Base-by-base conservation (phyloP, 2,113 vertebrate species). In the Limanda limanda region DNA sequence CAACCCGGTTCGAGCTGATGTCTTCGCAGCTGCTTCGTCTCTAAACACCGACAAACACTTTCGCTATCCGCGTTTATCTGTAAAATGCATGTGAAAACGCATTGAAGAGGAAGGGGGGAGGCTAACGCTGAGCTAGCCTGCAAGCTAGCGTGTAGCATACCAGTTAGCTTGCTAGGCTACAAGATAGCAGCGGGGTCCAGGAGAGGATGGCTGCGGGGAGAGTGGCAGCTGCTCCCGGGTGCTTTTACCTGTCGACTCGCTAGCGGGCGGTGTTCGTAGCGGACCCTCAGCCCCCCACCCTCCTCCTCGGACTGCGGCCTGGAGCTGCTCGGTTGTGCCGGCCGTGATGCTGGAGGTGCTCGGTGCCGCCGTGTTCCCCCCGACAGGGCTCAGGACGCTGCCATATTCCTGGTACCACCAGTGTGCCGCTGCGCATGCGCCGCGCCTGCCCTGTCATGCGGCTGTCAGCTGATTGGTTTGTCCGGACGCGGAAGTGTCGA, bases 381-480 rank as follows among this genome's bases (percentile, higher is more conserved):
- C 82, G 57, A 81, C 86, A 74, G 78, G 66, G 76, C 81, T 93
- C 93, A 94, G 93, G 94, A 94, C 93, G 94, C 93, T 92, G 94
- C 94, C 94, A 95, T 95, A 82, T 93, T 95, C 93, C 88, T 84
- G 74, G 80, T 81, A 86, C 71, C 86, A 56, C 84, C 56, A 90
- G 76, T 42, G 77, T 15, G 47, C 52, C 3, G 76, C 31, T 89
- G 92, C 91, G 94, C 94, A 93, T 14, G 93, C 91, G 91, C 47
- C 10, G 37, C 54, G 61, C 59, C 86, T 69, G 85, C 45, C 40
- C 88, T 91, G 94, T 95, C 94, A 94, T 91, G 94, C 85, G 94
- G 86, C 85, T 87, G 91, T 94, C 94, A 95, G 93, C 93, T 95
- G 94, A 94, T 92, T 90, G 88, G 88, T 78, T 85, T 86, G 83